phyloP scores from a whole-genome alignment of 2,113 vertebrate species.

The Hyaena hyaena region DNA sequence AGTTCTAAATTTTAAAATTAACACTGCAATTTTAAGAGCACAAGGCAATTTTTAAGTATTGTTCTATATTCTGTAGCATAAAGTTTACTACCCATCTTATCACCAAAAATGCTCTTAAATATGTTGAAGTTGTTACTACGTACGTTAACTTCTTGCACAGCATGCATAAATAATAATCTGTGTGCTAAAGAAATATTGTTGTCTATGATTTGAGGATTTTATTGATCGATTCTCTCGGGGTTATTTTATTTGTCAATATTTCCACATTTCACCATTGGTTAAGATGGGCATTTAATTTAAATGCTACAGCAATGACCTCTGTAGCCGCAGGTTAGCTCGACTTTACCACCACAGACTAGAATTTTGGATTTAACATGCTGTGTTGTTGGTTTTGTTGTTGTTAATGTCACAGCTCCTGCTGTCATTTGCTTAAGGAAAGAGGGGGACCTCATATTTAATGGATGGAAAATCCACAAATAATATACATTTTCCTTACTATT shows the following conservation, averaged over 20 bases:
- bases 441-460: not conserved
- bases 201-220: not conserved
- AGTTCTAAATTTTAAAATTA: not conserved
- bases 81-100: not conserved
- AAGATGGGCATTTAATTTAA: conserved; percentile 9
- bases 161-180: not conserved
- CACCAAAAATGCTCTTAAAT: not conserved
- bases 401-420: not conserved
- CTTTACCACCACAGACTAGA: not conserved
- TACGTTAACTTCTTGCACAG: not conserved
- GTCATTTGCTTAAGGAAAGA: not conserved
- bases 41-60: not conserved
- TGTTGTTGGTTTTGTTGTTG: not conserved
- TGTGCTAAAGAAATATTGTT: not conserved
- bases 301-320: not conserved
- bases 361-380: not conserved
- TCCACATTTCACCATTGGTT: not conserved
- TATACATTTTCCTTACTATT: not conserved
- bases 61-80: not conserved
- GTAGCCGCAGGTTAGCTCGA: not conserved
- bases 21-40: not conserved
- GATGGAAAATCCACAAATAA: not conserved
- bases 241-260: conserved; percentile 24
- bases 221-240: not conserved
- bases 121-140: not conserved